Evolutionary conservation across 1,140 invertebrate species (phyloP), one percentile per base, ranked within the genome.

Genomic region (Anoplophora glabripennis): DNA sequence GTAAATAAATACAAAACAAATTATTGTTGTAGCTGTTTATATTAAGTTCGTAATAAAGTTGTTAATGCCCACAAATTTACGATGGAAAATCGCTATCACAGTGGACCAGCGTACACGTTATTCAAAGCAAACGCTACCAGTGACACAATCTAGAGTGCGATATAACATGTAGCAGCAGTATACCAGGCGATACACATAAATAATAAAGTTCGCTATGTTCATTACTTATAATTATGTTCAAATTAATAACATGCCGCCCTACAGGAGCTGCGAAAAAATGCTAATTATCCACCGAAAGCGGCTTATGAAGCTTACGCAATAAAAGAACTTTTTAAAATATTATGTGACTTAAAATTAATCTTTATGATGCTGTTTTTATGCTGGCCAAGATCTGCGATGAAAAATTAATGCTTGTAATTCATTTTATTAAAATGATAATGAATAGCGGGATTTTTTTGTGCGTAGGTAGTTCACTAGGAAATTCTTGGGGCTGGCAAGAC

Each of bases 71-170:
- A 62, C 60, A 62, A 62, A 62, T 62, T 53, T 52, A 53, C 46
- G 55, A 35, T 49, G 48, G 49, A 41, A 28, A 62, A 58, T 55
- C 60, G 60, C 60, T 62, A 62, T 62, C 60, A 53, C 55, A 42
- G 38, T 34, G 49, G 56, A 41, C 60, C 60, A 62, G 56, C 45
- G 56, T 59, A 57, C 56, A 58, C 60, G 57, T 56, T 62, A 62
- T 63, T 63, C 44, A 53, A 15, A 53, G 54, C 61, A 58, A 63
- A 58, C 54, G 48, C 59, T 63, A 28, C 51, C 15, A 59, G 42
- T 63, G 61, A 63, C 61, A 63, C 58, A 63, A 59, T 63, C 61
- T 63, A 63, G 55, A 59, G 56, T 59, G 57, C 56, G 15, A 46
- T 59, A 54, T 53, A 59, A 48, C 61, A 63, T 59, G 47, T 53